A percentile compares a stretch with the other conserved stretches of the same genome.
phyloP scores from a whole-genome alignment of 2,888 invertebrate species.

The Sphinx pinastri region DNA sequence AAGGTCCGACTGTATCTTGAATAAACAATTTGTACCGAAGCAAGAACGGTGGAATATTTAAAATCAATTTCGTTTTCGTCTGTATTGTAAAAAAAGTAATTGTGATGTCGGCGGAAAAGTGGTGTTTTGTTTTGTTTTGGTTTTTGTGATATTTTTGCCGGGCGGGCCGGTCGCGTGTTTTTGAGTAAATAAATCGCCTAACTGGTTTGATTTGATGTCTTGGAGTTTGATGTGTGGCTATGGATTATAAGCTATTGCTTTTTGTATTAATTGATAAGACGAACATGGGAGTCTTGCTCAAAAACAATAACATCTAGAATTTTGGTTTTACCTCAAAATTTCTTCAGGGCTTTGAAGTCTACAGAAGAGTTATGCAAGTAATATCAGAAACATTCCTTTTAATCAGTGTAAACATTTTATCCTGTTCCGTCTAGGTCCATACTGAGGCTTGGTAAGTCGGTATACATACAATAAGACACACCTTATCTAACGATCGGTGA shows the following conservation, averaged over 20 bases:
- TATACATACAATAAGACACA: too few species aligned
- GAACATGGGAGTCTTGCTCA: too few species aligned
- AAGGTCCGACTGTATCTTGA: conserved; percentile 1
- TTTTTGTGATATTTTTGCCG: neutral
- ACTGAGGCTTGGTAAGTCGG: too few species aligned
- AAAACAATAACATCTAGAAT: too few species aligned
- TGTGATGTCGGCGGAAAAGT: conserved; percentile 14
- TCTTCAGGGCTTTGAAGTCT: too few species aligned
- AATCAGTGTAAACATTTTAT: too few species aligned
- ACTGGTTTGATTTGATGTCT: neutral
- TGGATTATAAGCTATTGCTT: neutral
- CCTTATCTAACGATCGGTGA: too few species aligned
- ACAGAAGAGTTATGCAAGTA: too few species aligned
- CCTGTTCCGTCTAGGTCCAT: too few species aligned
- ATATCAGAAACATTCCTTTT: too few species aligned
- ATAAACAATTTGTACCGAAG: conserved; percentile 19
- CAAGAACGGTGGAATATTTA: conserved; percentile 16
- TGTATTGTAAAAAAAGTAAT: conserved; percentile 13
- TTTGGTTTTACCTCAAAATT: too few species aligned
- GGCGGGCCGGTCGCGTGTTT: neutral
- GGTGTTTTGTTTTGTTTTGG: neutral
- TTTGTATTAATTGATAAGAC: neutral
- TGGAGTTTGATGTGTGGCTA: neutral
- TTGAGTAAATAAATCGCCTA: neutral
- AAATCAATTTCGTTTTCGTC: conserved; percentile 21